These are phyloP conservation scores for Myrmophylax atrothorax DNA, from an alignment of 2,113 vertebrate species.

Conservation along the genomic window DNA sequence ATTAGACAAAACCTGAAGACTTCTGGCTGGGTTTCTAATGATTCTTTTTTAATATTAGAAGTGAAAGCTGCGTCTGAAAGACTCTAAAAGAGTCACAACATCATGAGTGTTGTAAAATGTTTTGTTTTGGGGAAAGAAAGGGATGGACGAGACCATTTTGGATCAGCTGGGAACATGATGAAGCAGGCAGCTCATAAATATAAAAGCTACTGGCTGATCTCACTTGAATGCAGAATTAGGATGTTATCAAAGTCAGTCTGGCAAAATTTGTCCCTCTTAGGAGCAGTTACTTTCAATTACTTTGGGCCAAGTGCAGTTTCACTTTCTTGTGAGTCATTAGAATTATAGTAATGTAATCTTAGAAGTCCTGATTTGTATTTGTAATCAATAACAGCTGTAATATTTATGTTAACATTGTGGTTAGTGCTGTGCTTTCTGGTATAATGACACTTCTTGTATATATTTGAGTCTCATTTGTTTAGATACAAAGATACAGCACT, in stretches of 20 bases:
- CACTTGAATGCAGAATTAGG: background rate
- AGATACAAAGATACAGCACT: background rate
- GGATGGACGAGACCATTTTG: background rate
- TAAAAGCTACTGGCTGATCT: background rate
- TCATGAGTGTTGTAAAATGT: background rate
- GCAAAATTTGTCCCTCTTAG: background rate
- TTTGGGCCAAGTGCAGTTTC: background rate
- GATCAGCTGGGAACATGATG: background rate
- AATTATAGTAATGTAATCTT: background rate
- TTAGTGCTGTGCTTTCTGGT: background rate
- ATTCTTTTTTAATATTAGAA: background rate
- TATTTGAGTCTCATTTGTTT: background rate
- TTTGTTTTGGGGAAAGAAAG: background rate
- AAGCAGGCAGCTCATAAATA: background rate
- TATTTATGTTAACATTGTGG: conserved; percentile 5
- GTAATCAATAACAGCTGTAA: conserved; percentile 21
- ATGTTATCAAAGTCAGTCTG: background rate
- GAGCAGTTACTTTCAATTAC: background rate
- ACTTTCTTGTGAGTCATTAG: background rate
- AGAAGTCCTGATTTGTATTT: conserved; percentile 16
- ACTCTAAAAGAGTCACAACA: background rate
- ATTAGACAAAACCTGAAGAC: background rate
- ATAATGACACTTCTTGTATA: background rate
- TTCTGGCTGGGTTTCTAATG: background rate
- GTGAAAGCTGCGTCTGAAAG: background rate